phyloP scores from a whole-genome alignment of 1,140 invertebrate genomes.

The Ips typographus region DNA sequence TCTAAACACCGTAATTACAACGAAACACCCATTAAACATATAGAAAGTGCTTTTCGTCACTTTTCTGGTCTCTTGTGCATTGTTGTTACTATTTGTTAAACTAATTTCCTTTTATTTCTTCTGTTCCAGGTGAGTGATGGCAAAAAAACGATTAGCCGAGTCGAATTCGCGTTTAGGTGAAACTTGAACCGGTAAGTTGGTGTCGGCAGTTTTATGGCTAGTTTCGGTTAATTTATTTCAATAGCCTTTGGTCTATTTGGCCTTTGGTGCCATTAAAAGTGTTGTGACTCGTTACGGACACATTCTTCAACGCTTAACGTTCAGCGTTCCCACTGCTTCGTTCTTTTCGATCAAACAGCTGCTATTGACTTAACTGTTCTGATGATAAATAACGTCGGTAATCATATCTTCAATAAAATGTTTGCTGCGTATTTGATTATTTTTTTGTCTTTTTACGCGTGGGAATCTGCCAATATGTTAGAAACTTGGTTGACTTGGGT shows the following conservation, averaged over 20 bases:
- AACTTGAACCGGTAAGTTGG: background rate
- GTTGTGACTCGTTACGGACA: too few relatives aligned
- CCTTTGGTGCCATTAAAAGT: too few relatives aligned
- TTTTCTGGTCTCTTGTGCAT: background rate
- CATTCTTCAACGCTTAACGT: too few relatives aligned
- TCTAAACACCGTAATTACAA: background rate
- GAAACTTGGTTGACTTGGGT: too few relatives aligned
- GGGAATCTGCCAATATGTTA: background rate
- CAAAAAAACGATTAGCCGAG: background rate
- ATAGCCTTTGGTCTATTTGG: too few relatives aligned
- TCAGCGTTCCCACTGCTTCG: too few relatives aligned
- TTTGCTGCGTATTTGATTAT: too few relatives aligned
- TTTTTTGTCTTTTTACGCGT: background rate
- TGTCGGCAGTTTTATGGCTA: background rate
- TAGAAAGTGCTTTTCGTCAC: background rate
- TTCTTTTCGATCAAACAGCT: background rate
- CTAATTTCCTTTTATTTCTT: constrained; percentile 3
- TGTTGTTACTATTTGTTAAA: background rate
- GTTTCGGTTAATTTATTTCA: background rate
- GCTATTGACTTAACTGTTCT: constrained; percentile 3
- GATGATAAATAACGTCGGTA: background rate
- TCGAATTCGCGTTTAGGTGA: background rate
- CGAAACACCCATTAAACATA: background rate
- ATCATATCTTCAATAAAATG: background rate
- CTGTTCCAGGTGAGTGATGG: constrained; percentile 8